Conservation (phyloP, 2,113 vertebrate species). For the Agapornis roseicollis region DNA sequence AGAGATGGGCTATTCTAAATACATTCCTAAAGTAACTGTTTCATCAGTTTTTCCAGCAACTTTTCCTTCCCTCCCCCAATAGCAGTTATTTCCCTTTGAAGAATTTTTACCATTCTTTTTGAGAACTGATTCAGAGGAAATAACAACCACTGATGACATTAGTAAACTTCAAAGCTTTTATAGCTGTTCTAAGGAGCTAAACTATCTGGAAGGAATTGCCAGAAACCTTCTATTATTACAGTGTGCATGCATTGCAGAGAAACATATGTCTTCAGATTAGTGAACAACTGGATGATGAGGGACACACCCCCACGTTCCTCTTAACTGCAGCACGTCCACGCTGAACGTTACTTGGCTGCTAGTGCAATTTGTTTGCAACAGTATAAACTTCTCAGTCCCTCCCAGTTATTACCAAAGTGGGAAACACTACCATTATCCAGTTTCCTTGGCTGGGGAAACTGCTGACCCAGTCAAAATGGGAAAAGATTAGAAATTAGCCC, state of each 20-base stretch:
- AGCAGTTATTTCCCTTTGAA: not conserved
- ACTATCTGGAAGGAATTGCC: not conserved
- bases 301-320: not conserved
- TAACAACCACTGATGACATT: not conserved
- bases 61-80: not conserved
- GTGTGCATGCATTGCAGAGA: not conserved
- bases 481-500: not conserved
- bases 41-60: not conserved
- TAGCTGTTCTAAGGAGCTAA: not conserved
- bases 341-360: not conserved
- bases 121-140: not conserved
- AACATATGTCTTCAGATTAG: not conserved
- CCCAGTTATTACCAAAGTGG: not conserved
- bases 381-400: not conserved
- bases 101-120: not conserved
- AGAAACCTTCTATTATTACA: not conserved
- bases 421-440: not conserved
- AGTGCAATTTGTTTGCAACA: not conserved
- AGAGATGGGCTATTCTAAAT: not conserved
- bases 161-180: not conserved
- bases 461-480: not conserved
- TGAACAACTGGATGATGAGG: not conserved
- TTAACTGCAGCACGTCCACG: not conserved
- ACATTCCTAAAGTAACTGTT: not conserved
- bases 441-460: not conserved